A percentile compares a stretch with the other conserved stretches of the same genome.
phyloP scores from a whole-genome alignment of 1,140 invertebrate genomes.

The Steinernema khuongi region DNA sequence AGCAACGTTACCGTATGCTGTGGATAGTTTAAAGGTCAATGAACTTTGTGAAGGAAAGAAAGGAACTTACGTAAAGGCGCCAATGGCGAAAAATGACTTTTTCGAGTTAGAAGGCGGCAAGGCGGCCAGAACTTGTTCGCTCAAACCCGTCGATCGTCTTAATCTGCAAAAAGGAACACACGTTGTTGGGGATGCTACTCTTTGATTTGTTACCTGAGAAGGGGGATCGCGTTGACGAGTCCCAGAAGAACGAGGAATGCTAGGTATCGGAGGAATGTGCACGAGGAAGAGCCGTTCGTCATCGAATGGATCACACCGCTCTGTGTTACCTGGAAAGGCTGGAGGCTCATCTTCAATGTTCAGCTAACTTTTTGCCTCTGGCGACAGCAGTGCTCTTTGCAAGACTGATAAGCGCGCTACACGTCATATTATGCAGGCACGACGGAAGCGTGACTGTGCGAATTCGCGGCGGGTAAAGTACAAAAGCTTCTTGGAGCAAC shows the following conservation, averaged over 20 bases:
- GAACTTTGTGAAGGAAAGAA: background rate
- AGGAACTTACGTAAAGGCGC: background rate
- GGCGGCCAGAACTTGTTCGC: background rate
- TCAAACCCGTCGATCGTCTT: background rate
- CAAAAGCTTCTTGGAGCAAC: conserved; percentile 3
- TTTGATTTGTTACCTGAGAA: background rate
- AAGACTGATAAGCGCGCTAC: conserved; percentile 4
- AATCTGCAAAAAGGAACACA: background rate
- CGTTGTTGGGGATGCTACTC: background rate
- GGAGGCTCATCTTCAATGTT: background rate
- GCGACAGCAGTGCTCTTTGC: background rate
- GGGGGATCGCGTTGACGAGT: background rate
- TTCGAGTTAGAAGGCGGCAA: background rate
- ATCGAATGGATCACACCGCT: background rate
- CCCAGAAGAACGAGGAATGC: background rate
- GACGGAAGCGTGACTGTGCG: background rate
- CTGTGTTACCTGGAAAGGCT: background rate
- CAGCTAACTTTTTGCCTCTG: background rate
- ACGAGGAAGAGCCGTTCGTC: background rate
- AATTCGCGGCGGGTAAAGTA: background rate
- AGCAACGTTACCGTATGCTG: too few species aligned
- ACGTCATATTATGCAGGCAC: background rate
- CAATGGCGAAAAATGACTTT: conserved; percentile 7
- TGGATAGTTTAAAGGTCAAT: background rate
- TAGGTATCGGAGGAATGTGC: background rate